Conservation (phyloP, 2,888 invertebrate genomes). For the Ischnus inquisitorius region DNA sequence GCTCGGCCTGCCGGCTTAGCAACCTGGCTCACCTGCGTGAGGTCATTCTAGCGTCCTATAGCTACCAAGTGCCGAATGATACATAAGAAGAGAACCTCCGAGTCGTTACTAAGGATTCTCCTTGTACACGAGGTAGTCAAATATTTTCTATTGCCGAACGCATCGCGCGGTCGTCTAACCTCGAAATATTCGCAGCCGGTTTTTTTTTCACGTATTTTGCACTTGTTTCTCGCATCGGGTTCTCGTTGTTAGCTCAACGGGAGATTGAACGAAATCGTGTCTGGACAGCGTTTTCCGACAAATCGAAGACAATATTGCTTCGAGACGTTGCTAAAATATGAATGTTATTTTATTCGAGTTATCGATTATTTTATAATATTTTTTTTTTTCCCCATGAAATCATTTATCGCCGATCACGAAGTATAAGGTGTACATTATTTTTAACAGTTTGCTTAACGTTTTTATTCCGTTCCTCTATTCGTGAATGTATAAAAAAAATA, state of each 20-base stretch:
- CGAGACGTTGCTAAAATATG: no score
- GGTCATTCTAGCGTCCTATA: slow-evolving; percentile 17
- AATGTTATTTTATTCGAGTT: not conserved
- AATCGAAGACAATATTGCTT: not conserved
- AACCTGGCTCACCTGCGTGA: slow-evolving; percentile 39
- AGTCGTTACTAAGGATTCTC: not conserved
- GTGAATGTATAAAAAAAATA: no score
- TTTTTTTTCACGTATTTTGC: not conserved
- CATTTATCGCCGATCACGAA: not conserved
- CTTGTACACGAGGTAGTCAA: not conserved
- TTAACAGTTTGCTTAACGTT: not conserved
- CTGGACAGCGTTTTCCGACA: not conserved
- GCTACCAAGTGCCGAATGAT: slow-evolving; percentile 4
- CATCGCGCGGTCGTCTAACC: not conserved
- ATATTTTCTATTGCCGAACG: not conserved
- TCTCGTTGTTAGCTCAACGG: not conserved
- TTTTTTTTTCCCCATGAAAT: not conserved
- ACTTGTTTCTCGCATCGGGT: not conserved
- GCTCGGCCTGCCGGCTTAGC: slow-evolving; percentile 10
- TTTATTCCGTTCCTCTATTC: not conserved
- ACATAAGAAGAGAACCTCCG: not conserved
- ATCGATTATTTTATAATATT: not conserved
- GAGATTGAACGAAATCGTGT: not conserved
- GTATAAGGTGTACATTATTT: not conserved
- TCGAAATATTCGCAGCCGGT: not conserved